Base-by-base conservation (phyloP, 2,888 invertebrate species). In the Rugalucina vietnamica region DNA sequence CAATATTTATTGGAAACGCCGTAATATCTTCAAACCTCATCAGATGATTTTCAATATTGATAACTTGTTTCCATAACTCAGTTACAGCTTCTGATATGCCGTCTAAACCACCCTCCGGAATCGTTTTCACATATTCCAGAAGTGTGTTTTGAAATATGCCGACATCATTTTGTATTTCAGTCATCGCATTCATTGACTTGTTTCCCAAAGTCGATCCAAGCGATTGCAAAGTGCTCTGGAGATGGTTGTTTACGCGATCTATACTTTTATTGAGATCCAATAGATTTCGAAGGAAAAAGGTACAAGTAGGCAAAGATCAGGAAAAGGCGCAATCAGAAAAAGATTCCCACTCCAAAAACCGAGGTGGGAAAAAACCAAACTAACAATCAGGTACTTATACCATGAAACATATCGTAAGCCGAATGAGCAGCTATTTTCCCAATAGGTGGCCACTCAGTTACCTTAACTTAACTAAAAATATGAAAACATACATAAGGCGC, bases 251-350 rank as follows among this genome's bases (percentile, higher is more conserved):
- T 18, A 86, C 76, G 4, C 60, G 27, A 29, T 76, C 32, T n/a
- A 79, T 21, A 5, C 57, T 60, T n/a, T 49, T 73, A 36, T 79
- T 60, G 21, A 86, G 32, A 32, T 81, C 39, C 2, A 81, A 4
- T 29, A 85, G 57, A 69, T 84, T 76, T 24, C 73, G 29, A 0
- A 84, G 27, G n/a, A n/a, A n/a, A n/a, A n/a, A n/a, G n/a, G n/a
- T n/a, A n/a, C n/a, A n/a, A n/a, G n/a, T n/a, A n/a, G n/a, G n/a
- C n/a, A n/a, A n/a, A n/a, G n/a, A n/a, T n/a, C n/a, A n/a, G n/a
- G n/a, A n/a, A n/a, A n/a, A n/a, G n/a, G n/a, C n/a, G n/a, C n/a
- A n/a, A n/a, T n/a, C n/a, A n/a, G n/a, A n/a, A n/a, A n/a, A n/a
- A n/a, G n/a, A n/a, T n/a, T n/a, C n/a, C n/a, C n/a, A n/a, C n/a